Conservation (phyloP, 2,888 invertebrate species). For the Lumbricus terrestris region DNA sequence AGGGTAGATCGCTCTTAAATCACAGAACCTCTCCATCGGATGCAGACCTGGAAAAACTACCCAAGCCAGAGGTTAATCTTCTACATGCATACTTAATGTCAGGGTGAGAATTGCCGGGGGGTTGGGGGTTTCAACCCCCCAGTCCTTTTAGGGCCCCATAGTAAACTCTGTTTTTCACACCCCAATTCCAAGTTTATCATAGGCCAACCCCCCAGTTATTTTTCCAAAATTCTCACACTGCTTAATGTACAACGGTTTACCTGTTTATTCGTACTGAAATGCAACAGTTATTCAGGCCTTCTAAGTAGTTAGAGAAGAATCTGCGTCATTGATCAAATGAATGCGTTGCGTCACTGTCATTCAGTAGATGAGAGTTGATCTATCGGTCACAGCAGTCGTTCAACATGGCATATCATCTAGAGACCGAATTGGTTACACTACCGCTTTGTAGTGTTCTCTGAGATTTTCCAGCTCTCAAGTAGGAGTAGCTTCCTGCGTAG, state of each 20-base stretch:
- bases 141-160: too few relatives aligned
- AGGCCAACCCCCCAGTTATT: too few relatives aligned
- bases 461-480: background rate
- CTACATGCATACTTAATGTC: too few relatives aligned
- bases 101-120: too few relatives aligned
- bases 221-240: too few relatives aligned
- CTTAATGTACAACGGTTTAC: too few relatives aligned
- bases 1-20: slow-evolving; percentile 76
- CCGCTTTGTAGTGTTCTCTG: background rate
- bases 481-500: background rate
- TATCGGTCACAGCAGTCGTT: background rate
- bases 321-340: background rate
- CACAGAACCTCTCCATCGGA: slow-evolving; percentile 68
- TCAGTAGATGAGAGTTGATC: background rate
- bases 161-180: too few relatives aligned
- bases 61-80: slow-evolving; percentile 81
- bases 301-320: too few relatives aligned
- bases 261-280: too few relatives aligned
- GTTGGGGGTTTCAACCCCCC: too few relatives aligned
- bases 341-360: background rate
- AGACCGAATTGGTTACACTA: background rate
- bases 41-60: slow-evolving; percentile 89
- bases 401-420: background rate
- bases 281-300: background rate
- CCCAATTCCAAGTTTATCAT: too few relatives aligned